Evolutionary conservation across 2,888 invertebrate species (phyloP).

Genomic region (Mamestra brassicae): DNA sequence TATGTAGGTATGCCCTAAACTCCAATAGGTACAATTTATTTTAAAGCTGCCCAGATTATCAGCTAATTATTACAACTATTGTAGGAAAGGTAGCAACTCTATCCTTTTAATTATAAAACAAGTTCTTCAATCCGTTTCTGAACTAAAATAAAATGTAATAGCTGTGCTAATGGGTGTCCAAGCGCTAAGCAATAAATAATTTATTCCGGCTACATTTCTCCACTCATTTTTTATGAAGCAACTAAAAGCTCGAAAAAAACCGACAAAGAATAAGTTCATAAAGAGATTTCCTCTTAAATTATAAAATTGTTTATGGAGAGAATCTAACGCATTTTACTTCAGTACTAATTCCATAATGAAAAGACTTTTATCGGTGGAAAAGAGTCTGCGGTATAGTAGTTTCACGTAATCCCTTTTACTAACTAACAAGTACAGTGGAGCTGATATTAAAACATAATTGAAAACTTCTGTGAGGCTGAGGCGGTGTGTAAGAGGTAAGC

Average conservation of each 20-base stretch:
- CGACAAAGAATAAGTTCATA: conserved; percentile 55
- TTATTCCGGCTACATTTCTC: conserved; percentile 72
- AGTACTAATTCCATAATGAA: conserved; percentile 48
- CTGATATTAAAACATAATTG: conserved; percentile 49
- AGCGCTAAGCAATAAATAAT: conserved; percentile 79
- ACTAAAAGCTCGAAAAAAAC: conserved; percentile 71
- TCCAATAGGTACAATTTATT: neutral
- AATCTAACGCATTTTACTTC: conserved; percentile 42
- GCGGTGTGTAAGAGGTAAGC: conserved; percentile 44
- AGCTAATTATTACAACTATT: neutral
- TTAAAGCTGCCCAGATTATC: neutral
- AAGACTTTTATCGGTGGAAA: conserved; percentile 17
- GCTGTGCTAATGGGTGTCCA: conserved; percentile 77
- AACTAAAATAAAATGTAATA: conserved; percentile 76
- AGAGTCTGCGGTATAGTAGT: conserved; percentile 23
- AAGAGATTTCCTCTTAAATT: conserved; percentile 57
- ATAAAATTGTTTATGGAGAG: conserved; percentile 38
- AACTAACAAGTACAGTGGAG: conserved; percentile 24
- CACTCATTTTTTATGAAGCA: conserved; percentile 77
- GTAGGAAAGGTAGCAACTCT: neutral
- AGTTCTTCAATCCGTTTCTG: conserved; percentile 58
- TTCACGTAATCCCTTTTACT: conserved; percentile 43
- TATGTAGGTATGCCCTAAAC: too few species aligned
- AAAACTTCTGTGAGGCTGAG: conserved; percentile 33
- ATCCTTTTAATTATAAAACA: conserved; percentile 43